These are phyloP conservation scores for Caenorhabditis sp. DNA, from an alignment of 2,888 invertebrate species.

Conservation along the genomic window DNA sequence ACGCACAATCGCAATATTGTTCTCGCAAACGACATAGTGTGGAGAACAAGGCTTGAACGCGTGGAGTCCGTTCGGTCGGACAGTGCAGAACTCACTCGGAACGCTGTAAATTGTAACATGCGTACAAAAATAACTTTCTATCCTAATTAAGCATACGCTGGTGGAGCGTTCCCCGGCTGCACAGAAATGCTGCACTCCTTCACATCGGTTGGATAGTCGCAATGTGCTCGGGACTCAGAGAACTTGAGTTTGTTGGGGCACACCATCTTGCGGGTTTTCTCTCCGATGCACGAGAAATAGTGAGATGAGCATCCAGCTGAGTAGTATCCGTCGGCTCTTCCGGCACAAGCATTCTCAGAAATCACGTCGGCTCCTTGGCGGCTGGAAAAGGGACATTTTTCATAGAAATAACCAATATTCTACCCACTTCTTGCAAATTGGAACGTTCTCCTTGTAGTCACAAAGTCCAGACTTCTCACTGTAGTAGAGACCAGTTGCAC, in stretches of 20 bases:
- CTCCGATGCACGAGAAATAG: constrained; percentile 65
- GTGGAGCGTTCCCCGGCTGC: constrained; percentile 19
- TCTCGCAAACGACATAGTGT: constrained; percentile 58
- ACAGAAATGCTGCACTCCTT: constrained; percentile 43
- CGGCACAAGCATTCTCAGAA: constrained; percentile 48
- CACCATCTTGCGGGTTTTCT: constrained; percentile 40
- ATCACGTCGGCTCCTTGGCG: constrained; percentile 26
- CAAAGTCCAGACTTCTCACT: constrained; percentile 62
- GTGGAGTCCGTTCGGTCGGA: constrained; percentile 45
- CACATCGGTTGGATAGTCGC: constrained; percentile 48
- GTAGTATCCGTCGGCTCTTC: constrained; percentile 69
- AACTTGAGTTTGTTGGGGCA: constrained; percentile 58
- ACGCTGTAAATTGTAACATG: constrained; percentile 17
- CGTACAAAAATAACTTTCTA: neutral
- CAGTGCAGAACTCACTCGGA: constrained; percentile 46
- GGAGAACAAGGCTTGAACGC: constrained; percentile 39
- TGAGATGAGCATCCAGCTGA: constrained; percentile 61
- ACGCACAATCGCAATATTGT: constrained; percentile 36
- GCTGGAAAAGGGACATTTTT: constrained; percentile 18
- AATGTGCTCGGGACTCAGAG: constrained; percentile 27
- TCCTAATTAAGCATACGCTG: constrained; percentile 26
- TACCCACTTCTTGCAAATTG: constrained; percentile 40
- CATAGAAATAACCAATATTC: neutral
- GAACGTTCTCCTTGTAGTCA: constrained; percentile 59
- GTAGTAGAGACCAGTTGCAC: constrained; percentile 60